These are phyloP conservation scores for Lasioglossum malachurum DNA, from an alignment of 2,888 invertebrate species.

Conservation along the genomic window DNA sequence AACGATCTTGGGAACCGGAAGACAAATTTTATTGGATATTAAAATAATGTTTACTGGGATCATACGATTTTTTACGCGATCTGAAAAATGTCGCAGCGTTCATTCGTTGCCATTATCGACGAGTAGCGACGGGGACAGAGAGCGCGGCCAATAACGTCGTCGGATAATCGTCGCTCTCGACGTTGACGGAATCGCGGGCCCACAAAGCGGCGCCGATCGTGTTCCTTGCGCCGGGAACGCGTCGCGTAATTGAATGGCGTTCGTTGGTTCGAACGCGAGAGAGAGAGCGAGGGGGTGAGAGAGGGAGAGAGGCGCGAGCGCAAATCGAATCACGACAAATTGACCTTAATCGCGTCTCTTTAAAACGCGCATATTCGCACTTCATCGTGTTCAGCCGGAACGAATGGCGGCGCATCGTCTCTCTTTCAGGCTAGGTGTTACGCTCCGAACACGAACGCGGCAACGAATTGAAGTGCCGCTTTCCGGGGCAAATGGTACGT, in stretches of 20 bases:
- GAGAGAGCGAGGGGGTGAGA: neutral
- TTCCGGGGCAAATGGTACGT: conserved; percentile 82
- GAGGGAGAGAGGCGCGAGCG: conserved; percentile 16
- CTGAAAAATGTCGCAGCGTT: neutral
- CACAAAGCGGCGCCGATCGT: conserved; percentile 6
- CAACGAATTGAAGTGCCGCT: conserved; percentile 73
- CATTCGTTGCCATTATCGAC: neutral
- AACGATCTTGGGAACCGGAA: too few species aligned
- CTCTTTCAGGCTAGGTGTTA: conserved; percentile 69
- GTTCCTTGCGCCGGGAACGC: conserved; percentile 2
- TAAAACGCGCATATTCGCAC: conserved; percentile 59
- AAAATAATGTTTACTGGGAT: neutral
- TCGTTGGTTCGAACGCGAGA: conserved; percentile 41
- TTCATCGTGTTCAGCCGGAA: conserved; percentile 56
- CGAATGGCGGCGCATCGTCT: conserved; percentile 62
- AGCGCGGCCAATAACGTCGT: neutral
- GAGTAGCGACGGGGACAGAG: neutral
- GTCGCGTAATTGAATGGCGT: conserved; percentile 40
- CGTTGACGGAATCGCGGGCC: neutral
- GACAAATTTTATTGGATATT: too few species aligned
- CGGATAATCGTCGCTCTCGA: conserved; percentile 1
- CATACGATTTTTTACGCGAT: neutral
- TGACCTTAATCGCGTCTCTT: conserved; percentile 67
- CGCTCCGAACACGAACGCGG: conserved; percentile 64
- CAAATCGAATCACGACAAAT: conserved; percentile 64